phyloP scores from a whole-genome alignment of 2,113 vertebrate genomes.

The Cercocebus atys region DNA sequence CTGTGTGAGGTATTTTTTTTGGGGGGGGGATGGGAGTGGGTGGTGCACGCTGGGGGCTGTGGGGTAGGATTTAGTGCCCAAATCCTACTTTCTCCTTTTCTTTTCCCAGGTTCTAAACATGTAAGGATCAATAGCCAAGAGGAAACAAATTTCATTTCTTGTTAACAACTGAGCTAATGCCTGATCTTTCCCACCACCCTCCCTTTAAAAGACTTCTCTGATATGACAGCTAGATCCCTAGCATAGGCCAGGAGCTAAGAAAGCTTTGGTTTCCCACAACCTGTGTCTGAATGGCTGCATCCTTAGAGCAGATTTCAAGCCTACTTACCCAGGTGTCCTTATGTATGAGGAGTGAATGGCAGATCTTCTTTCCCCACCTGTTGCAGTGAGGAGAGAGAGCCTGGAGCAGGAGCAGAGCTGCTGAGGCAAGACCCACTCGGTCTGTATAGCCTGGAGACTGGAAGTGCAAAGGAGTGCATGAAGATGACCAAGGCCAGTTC shows the following conservation, averaged over 20 bases:
- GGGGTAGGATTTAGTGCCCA: not conserved
- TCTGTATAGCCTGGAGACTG: not conserved
- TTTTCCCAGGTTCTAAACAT: not conserved
- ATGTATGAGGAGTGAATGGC: too few relatives aligned
- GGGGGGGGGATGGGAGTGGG: too few relatives aligned
- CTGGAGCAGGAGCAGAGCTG: not conserved
- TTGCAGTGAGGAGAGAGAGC: not conserved
- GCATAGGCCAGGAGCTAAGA: not conserved
- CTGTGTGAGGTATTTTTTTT: not conserved
- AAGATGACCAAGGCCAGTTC: not conserved
- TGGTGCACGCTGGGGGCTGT: rapidly evolving
- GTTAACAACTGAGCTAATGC: not conserved
- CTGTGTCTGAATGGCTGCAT: not conserved
- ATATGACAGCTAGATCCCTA: not conserved
- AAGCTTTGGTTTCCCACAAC: not conserved
- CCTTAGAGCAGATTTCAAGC: not conserved
- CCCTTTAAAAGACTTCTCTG: not conserved
- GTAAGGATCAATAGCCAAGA: not conserved
- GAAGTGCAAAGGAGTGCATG: not conserved
- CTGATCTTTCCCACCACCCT: not conserved
- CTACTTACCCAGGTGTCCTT: not conserved
- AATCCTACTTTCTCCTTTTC: not conserved
- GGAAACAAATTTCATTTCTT: not conserved
- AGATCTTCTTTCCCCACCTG: not conserved
- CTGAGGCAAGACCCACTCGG: not conserved